These are phyloP conservation scores for Drosophila kepulauana DNA, from an alignment of 1,140 invertebrate genomes.

Conservation along the genomic window DNA sequence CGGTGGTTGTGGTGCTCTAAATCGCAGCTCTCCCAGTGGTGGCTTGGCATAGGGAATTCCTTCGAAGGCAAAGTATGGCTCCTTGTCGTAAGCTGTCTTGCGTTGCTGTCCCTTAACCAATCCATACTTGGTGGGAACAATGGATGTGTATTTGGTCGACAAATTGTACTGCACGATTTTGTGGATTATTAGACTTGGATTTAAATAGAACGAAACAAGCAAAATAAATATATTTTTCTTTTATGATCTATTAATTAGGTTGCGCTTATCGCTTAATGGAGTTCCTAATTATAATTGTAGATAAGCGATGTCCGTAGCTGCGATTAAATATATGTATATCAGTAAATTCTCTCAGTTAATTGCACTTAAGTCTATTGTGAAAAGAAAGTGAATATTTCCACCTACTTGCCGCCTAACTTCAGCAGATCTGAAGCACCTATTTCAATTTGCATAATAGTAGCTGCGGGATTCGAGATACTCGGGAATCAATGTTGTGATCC, in stretches of 20 bases:
- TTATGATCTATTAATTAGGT: conserved; percentile 33
- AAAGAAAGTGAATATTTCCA: conserved; percentile 15
- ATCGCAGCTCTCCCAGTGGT: conserved; percentile 88
- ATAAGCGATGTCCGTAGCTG: conserved; percentile 3
- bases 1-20: conserved; percentile 86
- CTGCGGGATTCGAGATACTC: not conserved
- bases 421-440: conserved; percentile 64
- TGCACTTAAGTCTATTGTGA: not conserved
- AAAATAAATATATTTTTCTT: not conserved
- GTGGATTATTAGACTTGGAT: conserved; percentile 59
- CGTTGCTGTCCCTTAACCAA: conserved; percentile 59
- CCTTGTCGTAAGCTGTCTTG: conserved; percentile 51
- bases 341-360: not conserved
- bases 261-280: conserved; percentile 23
- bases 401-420: conserved; percentile 66
- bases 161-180: conserved; percentile 61
- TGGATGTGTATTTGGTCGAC: conserved; percentile 52
- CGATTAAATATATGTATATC: not conserved
- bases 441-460: conserved; percentile 50
- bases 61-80: conserved; percentile 81
- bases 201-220: conserved; percentile 1
- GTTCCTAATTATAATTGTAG: not conserved
- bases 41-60: conserved; percentile 89
- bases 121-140: conserved; percentile 52
- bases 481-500: not conserved